Base-by-base conservation (phyloP, 2,888 invertebrate genomes). In the Drosophila acutilabella region DNA sequence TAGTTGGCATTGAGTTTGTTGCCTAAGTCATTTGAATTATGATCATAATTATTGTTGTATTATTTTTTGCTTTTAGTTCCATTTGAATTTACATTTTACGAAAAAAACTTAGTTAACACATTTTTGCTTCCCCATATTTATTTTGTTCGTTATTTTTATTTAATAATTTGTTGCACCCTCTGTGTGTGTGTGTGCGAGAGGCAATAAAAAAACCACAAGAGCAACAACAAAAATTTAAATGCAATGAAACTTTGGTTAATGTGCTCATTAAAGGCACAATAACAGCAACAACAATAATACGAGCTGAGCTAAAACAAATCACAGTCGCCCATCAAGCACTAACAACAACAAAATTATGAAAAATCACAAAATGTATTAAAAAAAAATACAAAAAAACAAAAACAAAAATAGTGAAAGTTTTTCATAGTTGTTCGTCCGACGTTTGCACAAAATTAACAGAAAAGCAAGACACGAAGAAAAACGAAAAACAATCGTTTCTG, bases 351-450 rank as follows among this genome's bases (percentile, higher is more conserved):
- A 89, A 88, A 86, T 83, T 89, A 89, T 88, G 74, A 78, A 83
- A 89, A 89, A 74, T 81, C 79, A 74, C 71, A 73, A 85, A 89
- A 84, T 85, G 89, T 90, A 82, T 81, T 86, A 82, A 89, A 89
- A 89, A 36, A 30, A 30, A 30, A 30, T 30, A 30, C 89, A 36
- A 41, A 40, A 59, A 61, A 54, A 45, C 20, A 40, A 51, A 61
- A 58, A 59, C 30, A 66, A 30, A 53, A 69, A 60, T 75, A 76
- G 90, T 90, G 90, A 90, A 90, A 90, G 90, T 91, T 87, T 77
- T 86, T 75, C 74, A 75, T 71, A 65, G 67, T 56, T 64, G 58
- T 50, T 60, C 44, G 56, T 64, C 60, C 52, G 71, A 60, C 78
- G 83, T 84, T 81, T 74, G 87, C 83, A 84, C 89, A 81, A 89